phyloP scores from a whole-genome alignment of 2,113 vertebrate genomes.

The Strix uralensis region DNA sequence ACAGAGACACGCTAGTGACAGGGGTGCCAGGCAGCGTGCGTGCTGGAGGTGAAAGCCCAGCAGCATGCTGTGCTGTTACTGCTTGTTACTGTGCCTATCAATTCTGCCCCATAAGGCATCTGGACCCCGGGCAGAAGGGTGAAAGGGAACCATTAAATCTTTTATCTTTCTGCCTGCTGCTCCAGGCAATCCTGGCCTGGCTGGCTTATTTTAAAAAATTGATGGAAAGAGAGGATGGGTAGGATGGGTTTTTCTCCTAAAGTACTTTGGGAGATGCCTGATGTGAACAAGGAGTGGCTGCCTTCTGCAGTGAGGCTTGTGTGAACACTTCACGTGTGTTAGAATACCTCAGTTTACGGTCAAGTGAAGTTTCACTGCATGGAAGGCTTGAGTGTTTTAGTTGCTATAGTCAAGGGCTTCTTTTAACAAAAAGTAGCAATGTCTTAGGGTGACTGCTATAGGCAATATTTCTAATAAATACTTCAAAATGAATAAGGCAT shows the following conservation, averaged over 20 bases:
- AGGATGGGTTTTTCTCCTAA: neutral
- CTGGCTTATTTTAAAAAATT: constrained; percentile 1
- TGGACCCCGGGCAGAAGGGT: neutral
- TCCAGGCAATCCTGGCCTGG: neutral
- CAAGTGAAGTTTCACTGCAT: neutral
- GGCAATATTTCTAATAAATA: neutral
- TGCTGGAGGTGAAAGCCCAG: neutral
- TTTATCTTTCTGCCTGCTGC: constrained; percentile 11
- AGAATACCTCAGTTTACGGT: neutral
- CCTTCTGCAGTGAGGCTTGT: neutral
- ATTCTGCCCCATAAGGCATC: neutral
- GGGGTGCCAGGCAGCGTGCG: neutral
- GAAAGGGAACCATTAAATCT: constrained; percentile 9
- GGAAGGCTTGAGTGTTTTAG: neutral
- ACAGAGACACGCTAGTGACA: neutral
- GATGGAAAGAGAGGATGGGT: neutral
- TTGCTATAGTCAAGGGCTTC: neutral
- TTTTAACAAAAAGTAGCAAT: neutral
- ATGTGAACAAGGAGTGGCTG: neutral
- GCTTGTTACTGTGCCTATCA: neutral
- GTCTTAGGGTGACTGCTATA: neutral
- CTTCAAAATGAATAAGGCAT: neutral
- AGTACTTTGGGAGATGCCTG: neutral
- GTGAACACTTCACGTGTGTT: neutral
- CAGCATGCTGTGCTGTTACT: neutral